Percentiles rank a stretch among this genome's conserved stretches.
These are phyloP conservation scores for Adelognathus sp. DNA, from an alignment of 2,888 invertebrate species.

Conservation along the genomic window DNA sequence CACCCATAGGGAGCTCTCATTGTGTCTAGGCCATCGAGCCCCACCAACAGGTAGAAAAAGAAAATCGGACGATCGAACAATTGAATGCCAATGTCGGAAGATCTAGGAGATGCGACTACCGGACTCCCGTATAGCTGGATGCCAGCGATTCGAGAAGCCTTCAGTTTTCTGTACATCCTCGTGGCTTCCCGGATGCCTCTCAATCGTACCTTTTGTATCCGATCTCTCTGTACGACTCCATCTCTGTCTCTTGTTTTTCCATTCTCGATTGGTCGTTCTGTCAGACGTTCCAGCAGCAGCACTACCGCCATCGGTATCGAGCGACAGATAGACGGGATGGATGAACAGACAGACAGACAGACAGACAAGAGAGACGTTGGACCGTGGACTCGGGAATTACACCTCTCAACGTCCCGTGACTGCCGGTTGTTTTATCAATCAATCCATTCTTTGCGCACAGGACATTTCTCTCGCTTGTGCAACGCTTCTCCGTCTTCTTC, in stretches of 20 bases:
- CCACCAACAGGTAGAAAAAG: neutral
- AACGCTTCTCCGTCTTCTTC: neutral
- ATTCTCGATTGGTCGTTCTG: constrained; percentile 45
- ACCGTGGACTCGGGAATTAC: constrained; percentile 41
- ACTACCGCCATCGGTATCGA: neutral
- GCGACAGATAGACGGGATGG: constrained; percentile 12
- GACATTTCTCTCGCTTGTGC: constrained; percentile 18
- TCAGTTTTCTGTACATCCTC: neutral
- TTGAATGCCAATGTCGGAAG: constrained; percentile 21
- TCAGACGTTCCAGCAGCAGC: constrained; percentile 25
- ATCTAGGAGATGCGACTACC: constrained; percentile 21
- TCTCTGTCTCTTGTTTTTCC: constrained; percentile 27
- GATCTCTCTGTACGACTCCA: constrained; percentile 50
- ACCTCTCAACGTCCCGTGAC: constrained; percentile 34
- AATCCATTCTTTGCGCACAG: constrained; percentile 43
- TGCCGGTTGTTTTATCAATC: constrained; percentile 51
- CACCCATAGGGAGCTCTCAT: too few relatives aligned
- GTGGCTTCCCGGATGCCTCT: constrained; percentile 31
- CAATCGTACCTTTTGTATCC: constrained; percentile 47
- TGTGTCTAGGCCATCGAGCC: neutral
- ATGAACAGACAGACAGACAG: constrained; percentile 25
- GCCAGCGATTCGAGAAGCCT: constrained; percentile 13
- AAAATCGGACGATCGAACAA: neutral
- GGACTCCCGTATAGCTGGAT: constrained; percentile 16
- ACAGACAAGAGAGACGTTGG: constrained; percentile 33